Base-by-base conservation (phyloP, 30 jellyfish, hydroid and myxozoan genomes). In the Turritopsis rubra region DNA sequence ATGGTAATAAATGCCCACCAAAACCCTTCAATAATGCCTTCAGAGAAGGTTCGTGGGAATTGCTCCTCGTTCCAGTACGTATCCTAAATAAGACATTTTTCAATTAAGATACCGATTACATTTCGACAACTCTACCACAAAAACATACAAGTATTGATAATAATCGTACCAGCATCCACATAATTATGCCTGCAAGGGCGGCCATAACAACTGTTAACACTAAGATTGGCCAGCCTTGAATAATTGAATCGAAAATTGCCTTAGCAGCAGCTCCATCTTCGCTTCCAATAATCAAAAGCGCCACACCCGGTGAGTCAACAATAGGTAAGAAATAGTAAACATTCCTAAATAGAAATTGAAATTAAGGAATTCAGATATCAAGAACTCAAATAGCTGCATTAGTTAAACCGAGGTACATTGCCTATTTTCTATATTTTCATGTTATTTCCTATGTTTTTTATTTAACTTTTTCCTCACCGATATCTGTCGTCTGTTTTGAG, bases 1-100 rank as follows among this genome's bases (percentile, higher is more conserved):
- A 92, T 92, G 52, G 96, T 92, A 22, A 92, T 96, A 85, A 92
- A 92, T 19, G 98, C 98, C 98, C 98, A 92, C 98, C 98, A 92
- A 65, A 92, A 92, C 1, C 98, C 98, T 78, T 92, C 98, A 54
- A 85, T 87, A 54, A 92, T 82, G 0, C 98, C 98, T 52, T 88
- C 95, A 21, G 96, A 82, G 78, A 92, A 92, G 0, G 91, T 88
- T n/a, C 98, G 96, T 28, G 98, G 98, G 66, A 92, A 92, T 71
- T 92, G 98, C 79, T 92, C 96, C 76, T 92, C 98, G 83, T 92
- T 92, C 98, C 98, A 92, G 86, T 92, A 88, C n/a, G 98, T 92
- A 81, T 92, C 98, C 98, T 92, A 86, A 86, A 24, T 41, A 41
- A 28, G 0, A 75, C 68, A 75, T 22, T 1, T 75, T 28, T 1